Percentiles rank a stretch among this genome's conserved stretches.
Conservation (phyloP, 1,140 invertebrate genomes). For the Fopius arisanus region DNA sequence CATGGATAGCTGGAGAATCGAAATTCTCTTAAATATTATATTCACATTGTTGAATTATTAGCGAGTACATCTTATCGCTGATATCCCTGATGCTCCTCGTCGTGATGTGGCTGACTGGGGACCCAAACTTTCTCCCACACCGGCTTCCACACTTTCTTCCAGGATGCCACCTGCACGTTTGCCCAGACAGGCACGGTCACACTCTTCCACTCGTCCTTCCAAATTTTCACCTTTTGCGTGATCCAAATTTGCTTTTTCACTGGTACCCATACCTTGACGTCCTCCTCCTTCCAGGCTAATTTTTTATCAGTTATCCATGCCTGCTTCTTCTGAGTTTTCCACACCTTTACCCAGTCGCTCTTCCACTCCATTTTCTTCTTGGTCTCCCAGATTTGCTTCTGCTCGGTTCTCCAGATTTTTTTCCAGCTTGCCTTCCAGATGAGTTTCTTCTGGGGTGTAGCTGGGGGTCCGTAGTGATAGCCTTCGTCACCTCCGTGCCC, state of each 20-base stretch:
- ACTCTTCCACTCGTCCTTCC: slow-evolving; percentile 80
- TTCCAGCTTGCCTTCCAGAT: slow-evolving; percentile 84
- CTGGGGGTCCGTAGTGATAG: slow-evolving; percentile 76
- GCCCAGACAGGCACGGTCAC: slow-evolving; percentile 73
- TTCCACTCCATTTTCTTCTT: slow-evolving; percentile 82
- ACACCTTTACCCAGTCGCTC: slow-evolving; percentile 77
- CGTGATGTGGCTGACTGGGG: slow-evolving; percentile 63
- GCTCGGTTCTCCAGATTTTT: slow-evolving; percentile 80
- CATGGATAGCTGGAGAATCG: not conserved
- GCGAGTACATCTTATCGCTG: slow-evolving; percentile 5
- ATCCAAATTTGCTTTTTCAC: slow-evolving; percentile 83
- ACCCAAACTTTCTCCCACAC: slow-evolving; percentile 82
- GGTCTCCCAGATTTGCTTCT: slow-evolving; percentile 80
- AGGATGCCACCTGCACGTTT: slow-evolving; percentile 74
- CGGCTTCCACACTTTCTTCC: slow-evolving; percentile 79
- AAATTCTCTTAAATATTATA: slow-evolving; percentile 1
- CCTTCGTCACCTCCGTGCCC: slow-evolving; percentile 72
- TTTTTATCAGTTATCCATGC: slow-evolving; percentile 79
- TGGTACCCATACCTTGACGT: slow-evolving; percentile 78
- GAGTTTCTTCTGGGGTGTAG: slow-evolving; percentile 77
- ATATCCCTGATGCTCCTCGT: slow-evolving; percentile 36
- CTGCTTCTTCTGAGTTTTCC: slow-evolving; percentile 79
- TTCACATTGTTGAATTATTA: slow-evolving; percentile 2
- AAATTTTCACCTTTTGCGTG: slow-evolving; percentile 78
- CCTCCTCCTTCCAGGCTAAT: slow-evolving; percentile 78